phyloP scores from a whole-genome alignment of 2,113 vertebrate species.

The Atlantisia rogersi region DNA sequence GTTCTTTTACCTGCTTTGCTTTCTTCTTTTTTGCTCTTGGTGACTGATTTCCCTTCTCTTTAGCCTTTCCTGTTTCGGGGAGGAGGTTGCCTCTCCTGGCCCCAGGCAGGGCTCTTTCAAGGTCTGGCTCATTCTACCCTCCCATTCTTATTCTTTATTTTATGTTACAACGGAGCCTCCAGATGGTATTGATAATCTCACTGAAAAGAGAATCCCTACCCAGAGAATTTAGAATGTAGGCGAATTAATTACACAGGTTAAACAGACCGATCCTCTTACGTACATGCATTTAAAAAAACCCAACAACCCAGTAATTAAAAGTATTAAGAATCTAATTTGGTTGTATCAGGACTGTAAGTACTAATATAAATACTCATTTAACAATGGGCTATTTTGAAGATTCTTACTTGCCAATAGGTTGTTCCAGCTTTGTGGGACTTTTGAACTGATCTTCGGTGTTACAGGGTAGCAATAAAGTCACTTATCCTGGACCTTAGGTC shows the following conservation, averaged over 20 bases:
- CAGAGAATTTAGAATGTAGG: not conserved
- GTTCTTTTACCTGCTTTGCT: not conserved
- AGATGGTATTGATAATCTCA: not conserved
- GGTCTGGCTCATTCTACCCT: not conserved
- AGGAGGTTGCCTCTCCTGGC: not conserved
- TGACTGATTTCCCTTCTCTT: conserved; percentile 9
- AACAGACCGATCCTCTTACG: not conserved
- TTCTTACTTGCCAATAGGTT: not conserved
- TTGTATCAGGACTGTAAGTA: not conserved
- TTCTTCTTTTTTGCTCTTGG: not conserved
- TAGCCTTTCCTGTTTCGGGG: not conserved
- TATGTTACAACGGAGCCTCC: not conserved
- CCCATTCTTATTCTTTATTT: not conserved
- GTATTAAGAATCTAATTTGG: not conserved
- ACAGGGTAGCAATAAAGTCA: not conserved
- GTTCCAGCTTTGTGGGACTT: not conserved
- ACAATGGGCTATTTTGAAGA: not conserved
- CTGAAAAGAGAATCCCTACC: not conserved
- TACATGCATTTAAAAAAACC: not conserved
- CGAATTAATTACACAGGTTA: not conserved
- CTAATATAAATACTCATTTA: not conserved
- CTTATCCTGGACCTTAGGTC: not conserved
- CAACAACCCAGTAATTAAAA: not conserved
- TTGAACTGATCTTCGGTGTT: not conserved
- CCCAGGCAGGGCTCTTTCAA: not conserved